These are phyloP conservation scores for Cyclophora punctaria DNA, from an alignment of 2,888 invertebrate genomes.

Conservation along the genomic window DNA sequence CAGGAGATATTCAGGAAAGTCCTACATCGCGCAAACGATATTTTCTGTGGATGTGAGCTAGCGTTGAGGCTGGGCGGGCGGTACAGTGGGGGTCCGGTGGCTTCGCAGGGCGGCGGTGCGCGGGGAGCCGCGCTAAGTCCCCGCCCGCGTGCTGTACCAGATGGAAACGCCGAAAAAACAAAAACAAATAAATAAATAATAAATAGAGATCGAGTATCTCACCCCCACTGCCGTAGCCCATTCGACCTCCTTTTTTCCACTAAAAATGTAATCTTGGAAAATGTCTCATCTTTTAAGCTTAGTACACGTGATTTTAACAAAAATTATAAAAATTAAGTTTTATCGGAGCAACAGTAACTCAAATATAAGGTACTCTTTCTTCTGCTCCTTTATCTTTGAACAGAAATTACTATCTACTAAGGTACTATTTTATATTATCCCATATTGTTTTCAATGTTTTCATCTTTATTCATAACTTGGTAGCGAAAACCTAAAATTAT, in stretches of 20 bases:
- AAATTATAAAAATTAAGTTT: too few species aligned
- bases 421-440: not conserved
- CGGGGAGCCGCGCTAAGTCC: constrained; percentile 1
- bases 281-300: too few species aligned
- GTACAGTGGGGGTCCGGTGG: constrained; percentile 3
- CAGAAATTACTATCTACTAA: not conserved
- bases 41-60: not conserved
- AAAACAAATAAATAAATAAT: not conserved
- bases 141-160: not conserved
- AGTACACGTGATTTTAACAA: not conserved
- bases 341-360: too few species aligned
- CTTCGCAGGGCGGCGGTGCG: not conserved
- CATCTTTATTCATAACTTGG: constrained; percentile 17
- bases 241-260: constrained; percentile 5
- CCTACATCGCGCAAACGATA: constrained; percentile 5
- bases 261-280: too few species aligned
- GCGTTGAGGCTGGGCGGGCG: too few species aligned
- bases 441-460: not conserved
- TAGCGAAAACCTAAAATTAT: too few species aligned
- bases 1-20: not conserved
- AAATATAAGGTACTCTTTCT: too few species aligned
- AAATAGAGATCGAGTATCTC: not conserved
- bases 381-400: too few species aligned
- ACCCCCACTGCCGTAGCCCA: not conserved
- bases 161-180: not conserved